Percentiles rank a stretch among this genome's conserved stretches.
Conservation (phyloP, 1,140 invertebrate genomes). For the Anthonomus grandis region DNA sequence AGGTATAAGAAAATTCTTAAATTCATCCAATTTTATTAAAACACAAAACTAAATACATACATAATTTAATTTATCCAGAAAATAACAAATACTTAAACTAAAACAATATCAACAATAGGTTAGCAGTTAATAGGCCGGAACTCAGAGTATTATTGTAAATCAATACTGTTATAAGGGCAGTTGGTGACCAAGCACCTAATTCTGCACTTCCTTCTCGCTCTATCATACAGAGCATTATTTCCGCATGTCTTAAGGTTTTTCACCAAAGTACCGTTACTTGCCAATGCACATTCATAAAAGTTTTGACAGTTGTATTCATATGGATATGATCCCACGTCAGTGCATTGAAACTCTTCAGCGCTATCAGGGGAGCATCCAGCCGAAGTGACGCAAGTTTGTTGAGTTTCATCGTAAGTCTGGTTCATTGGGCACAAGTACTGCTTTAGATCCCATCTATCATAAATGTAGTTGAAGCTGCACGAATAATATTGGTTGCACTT, state of each 20-base stretch:
- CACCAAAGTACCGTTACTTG: constrained; percentile 8
- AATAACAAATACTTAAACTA: no score
- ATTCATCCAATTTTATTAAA: no score
- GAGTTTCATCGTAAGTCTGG: constrained; percentile 20
- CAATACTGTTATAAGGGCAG: constrained; percentile 27
- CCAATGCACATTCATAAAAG: constrained; percentile 35
- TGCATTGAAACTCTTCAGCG: constrained; percentile 26
- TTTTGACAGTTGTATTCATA: constrained; percentile 35
- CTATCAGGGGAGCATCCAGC: background rate
- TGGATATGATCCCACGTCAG: constrained; percentile 31
- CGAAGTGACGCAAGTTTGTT: constrained; percentile 16
- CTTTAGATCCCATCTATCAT: constrained; percentile 25
- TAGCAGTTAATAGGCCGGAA: no score
- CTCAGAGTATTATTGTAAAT: no score
- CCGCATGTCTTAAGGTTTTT: constrained; percentile 30
- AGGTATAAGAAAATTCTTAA: no score
- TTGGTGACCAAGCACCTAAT: constrained; percentile 31
- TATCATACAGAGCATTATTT: constrained; percentile 31
- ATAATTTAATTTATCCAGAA: no score
- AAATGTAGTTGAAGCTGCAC: constrained; percentile 33
- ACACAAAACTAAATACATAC: no score
- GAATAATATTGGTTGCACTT: constrained; percentile 39
- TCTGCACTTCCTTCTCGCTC: constrained; percentile 30
- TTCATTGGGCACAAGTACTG: constrained; percentile 33
- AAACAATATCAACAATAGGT: no score